Percentiles rank a stretch among this genome's conserved stretches.
Conservation (phyloP, 2,888 invertebrate genomes). For the Drosophila phalerata region DNA sequence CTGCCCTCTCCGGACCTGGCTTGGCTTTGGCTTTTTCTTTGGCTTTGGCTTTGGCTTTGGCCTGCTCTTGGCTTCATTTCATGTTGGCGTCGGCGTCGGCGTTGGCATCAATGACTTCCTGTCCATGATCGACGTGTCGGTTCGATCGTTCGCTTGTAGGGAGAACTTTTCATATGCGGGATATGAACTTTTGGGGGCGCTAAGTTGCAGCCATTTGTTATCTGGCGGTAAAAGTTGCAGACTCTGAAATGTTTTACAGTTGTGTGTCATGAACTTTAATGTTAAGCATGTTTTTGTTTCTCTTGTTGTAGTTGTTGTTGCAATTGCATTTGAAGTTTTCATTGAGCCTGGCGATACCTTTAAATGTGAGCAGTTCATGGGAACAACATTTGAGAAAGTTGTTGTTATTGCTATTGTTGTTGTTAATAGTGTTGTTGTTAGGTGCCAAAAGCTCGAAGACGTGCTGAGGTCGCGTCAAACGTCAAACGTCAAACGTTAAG, state of each 20-base stretch:
- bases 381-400: slow-evolving; percentile 72
- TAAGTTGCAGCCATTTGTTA: slow-evolving; percentile 75
- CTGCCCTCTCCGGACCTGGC: slow-evolving; percentile 31
- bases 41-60: too few species aligned
- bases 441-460: slow-evolving; percentile 53
- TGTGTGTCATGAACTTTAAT: slow-evolving; percentile 80
- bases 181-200: slow-evolving; percentile 77
- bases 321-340: slow-evolving; percentile 56
- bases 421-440: slow-evolving; percentile 33
- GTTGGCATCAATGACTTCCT: slow-evolving; percentile 62
- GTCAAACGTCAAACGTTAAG: slow-evolving; percentile 49
- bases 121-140: slow-evolving; percentile 55
- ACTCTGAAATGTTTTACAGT: slow-evolving; percentile 76
- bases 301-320: slow-evolving; percentile 24
- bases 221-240: slow-evolving; percentile 73
- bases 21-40: slow-evolving; percentile 57
- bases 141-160: slow-evolving; percentile 17
- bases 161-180: slow-evolving; percentile 74
- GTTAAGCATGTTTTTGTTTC: slow-evolving; percentile 61
- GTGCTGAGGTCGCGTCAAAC: slow-evolving; percentile 58
- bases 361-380: slow-evolving; percentile 79
- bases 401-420: slow-evolving; percentile 53
- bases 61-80: slow-evolving; percentile 66
- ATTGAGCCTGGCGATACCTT: slow-evolving; percentile 66
- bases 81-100: slow-evolving; percentile 29